These are phyloP conservation scores for Bilobella aurantiaca DNA, from an alignment of 1,140 invertebrate genomes.

Conservation along the genomic window DNA sequence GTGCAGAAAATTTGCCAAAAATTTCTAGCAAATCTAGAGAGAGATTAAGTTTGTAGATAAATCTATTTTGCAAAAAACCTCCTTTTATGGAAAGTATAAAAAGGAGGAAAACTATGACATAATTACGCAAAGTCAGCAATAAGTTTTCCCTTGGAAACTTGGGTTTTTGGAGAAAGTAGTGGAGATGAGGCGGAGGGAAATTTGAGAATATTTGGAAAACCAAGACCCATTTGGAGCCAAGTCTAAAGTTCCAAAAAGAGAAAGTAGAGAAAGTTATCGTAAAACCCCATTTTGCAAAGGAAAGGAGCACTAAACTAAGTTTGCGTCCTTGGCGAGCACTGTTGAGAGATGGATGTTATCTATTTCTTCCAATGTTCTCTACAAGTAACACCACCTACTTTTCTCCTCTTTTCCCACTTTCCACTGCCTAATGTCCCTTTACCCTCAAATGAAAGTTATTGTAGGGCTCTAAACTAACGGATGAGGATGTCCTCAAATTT, in stretches of 20 bases:
- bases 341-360: constrained; percentile 31
- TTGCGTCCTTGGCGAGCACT: constrained; percentile 13
- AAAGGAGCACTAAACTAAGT: constrained; percentile 3
- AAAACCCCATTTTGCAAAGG: neutral
- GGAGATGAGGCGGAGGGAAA: constrained; percentile 22
- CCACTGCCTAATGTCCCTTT: neutral
- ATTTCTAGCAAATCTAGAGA: too few relatives aligned
- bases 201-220: constrained; percentile 19
- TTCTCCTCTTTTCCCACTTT: neutral
- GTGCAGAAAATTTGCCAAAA: too few relatives aligned
- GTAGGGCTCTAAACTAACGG: too few relatives aligned
- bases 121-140: constrained; percentile 34
- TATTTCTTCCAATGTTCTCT: constrained; percentile 30
- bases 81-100: neutral
- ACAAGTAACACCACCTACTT: constrained; percentile 24
- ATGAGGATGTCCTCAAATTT: constrained; percentile 8
- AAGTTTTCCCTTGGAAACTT: too few relatives aligned
- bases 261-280: constrained; percentile 1
- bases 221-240: neutral
- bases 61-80: neutral
- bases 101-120: constrained; percentile 29
- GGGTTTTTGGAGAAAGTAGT: too few relatives aligned
- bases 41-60: neutral
- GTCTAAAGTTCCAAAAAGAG: neutral
- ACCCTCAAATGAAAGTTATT: constrained; percentile 4